phyloP scores from a whole-genome alignment of 2,113 vertebrate species.

The Nanger granti region DNA sequence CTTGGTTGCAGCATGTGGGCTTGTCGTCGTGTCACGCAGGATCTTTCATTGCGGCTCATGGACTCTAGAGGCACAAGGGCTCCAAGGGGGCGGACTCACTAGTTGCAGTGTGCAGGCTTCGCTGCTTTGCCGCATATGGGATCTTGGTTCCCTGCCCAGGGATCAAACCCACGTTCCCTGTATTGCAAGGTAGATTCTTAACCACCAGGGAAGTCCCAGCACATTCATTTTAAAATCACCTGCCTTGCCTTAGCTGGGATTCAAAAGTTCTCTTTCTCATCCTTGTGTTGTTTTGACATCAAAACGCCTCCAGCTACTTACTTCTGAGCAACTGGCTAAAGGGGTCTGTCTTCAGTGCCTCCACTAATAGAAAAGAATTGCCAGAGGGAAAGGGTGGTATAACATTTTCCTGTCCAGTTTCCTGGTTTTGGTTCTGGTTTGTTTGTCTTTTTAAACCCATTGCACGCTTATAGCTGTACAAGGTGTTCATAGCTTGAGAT shows the following conservation, averaged over 20 bases:
- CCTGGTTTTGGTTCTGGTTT: neutral
- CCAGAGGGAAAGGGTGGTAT: neutral
- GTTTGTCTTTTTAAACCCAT: neutral
- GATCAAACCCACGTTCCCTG: neutral
- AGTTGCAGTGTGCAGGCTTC: neutral
- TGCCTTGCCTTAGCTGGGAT: neutral
- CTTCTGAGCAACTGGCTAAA: neutral
- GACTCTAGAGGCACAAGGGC: neutral
- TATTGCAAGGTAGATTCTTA: neutral
- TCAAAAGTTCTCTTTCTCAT: neutral
- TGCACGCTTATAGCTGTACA: neutral
- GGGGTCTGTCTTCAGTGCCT: neutral
- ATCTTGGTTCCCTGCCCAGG: neutral
- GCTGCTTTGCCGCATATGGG: neutral
- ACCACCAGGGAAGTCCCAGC: neutral
- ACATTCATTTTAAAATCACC: neutral
- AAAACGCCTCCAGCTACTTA: neutral
- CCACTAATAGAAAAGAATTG: neutral
- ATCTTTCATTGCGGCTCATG: neutral
- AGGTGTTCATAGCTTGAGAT: neutral
- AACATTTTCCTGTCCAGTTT: neutral
- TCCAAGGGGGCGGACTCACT: neutral
- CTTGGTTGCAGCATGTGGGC: neutral
- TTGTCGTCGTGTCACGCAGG: accelerated
- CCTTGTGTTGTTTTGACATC: neutral